These are phyloP conservation scores for Gasterosteus aculeatus DNA, from an alignment of 2,113 vertebrate genomes.

Conservation along the genomic window DNA sequence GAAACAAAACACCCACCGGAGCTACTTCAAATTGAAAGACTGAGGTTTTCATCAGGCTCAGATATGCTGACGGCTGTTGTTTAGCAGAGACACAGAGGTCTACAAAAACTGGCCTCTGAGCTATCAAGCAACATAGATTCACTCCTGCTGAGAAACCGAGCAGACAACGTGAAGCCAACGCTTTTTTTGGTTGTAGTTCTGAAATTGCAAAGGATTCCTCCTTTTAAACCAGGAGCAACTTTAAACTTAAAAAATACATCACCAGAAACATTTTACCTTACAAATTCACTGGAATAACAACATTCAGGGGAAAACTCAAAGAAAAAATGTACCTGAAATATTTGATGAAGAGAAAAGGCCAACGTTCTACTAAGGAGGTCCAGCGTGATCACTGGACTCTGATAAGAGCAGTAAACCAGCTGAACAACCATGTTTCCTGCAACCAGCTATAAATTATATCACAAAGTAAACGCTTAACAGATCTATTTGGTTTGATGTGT, in stretches of 20 bases:
- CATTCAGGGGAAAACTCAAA: not conserved
- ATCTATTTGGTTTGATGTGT: too few species aligned
- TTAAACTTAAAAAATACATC: not conserved
- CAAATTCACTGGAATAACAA: not conserved
- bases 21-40: slow-evolving; percentile 19
- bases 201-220: not conserved
- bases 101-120: slow-evolving; percentile 31
- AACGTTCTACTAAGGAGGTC: not conserved
- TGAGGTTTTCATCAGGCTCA: slow-evolving; percentile 8
- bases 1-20: slow-evolving; percentile 22
- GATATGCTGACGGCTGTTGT: slow-evolving; percentile 16
- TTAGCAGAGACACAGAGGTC: slow-evolving; percentile 19
- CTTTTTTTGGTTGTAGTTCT: not conserved
- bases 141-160: slow-evolving; percentile 31
- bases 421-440: not conserved
- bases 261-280: not conserved
- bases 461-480: not conserved
- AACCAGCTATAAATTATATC: not conserved
- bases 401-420: not conserved
- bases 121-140: slow-evolving; percentile 34
- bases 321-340: not conserved
- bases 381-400: not conserved
- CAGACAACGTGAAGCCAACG: slow-evolving; percentile 3
- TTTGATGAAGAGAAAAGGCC: not conserved
- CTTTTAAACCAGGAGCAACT: not conserved